phyloP scores from a whole-genome alignment of 2,888 invertebrate genomes.

The Polyommatus icarus region DNA sequence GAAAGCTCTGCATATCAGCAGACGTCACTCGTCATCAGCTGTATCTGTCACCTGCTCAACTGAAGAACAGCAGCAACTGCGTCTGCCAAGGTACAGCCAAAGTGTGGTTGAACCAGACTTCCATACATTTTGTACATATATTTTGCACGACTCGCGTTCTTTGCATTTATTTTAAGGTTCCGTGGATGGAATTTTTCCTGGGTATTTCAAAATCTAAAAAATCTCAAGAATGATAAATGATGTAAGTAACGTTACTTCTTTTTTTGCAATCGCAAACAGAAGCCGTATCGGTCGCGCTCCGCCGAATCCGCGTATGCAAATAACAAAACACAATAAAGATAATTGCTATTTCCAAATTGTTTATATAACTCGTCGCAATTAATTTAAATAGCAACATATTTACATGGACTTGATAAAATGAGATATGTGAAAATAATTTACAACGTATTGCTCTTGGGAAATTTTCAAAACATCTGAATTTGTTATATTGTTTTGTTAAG shows the following conservation, averaged over 20 bases:
- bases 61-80: too few species aligned
- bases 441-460: neutral
- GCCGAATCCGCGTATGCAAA: constrained; percentile 2
- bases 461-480: neutral
- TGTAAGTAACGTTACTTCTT: neutral
- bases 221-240: neutral
- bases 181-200: neutral
- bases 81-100: too few species aligned
- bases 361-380: constrained; percentile 3
- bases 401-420: neutral
- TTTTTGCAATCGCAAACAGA: constrained; percentile 20
- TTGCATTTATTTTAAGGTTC: too few species aligned
- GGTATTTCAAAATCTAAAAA: neutral
- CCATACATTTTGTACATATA: too few species aligned
- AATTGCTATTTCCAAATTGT: constrained; percentile 11
- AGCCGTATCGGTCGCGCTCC: constrained; percentile 7
- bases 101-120: too few species aligned
- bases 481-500: neutral
- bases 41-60: too few species aligned
- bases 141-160: too few species aligned
- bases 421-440: constrained; percentile 3
- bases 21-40: too few species aligned
- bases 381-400: constrained; percentile 10
- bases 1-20: too few species aligned
- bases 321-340: constrained; percentile 6